Base-by-base conservation (phyloP, 2,797 vertebrate species). In the Potorous gilbertii region DNA sequence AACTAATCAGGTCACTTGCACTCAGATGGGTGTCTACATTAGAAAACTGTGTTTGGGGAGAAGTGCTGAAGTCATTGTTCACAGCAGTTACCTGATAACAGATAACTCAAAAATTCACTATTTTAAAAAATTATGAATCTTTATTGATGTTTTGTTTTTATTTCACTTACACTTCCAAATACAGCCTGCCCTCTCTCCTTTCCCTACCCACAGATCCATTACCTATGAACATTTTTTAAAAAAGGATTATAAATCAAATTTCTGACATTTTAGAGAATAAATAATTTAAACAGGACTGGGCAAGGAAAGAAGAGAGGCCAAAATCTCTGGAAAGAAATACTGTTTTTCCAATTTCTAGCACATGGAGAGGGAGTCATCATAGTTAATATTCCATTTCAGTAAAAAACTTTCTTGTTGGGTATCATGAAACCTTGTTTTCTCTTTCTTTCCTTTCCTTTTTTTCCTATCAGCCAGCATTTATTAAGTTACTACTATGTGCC, bases 31-130 rank as follows among this genome's bases (percentile, higher is more conserved):
- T 66, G 95, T 90, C 91, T 91, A 93, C 57, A 16, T 91, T 2
- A 16, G 46, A 96, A 91, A 56, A 5, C 54, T 28, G 54, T 2
- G 29, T 27, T 31, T 1, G 3, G 40, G 50, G 62, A 54, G 94
- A 55, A 90, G 34, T 0, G 0, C 16, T 10, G 29, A 4, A 34
- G 13, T 92, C 56, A 50, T 66, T 55, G 57, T 90, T 94, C 62
- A 89, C 56, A 92, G 55, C n/a, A 93, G 56, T 94, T 92, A 89
- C 55, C n/a, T 66, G 92, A 34, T n/a, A 16, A 91, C 29, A n/a
- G 66, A 56, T 56, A 96, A 94, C 28, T 87, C 52, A 92, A 81
- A 31, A n/a, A 87, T 46, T 92, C 13, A 66, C n/a, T 18, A 34
- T 66, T n/a, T 66, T 16, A 34, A 66, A n/a, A 34, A 59, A 12